Conservation (phyloP, 2,797 vertebrate species). For the Sparidentex hasta region DNA sequence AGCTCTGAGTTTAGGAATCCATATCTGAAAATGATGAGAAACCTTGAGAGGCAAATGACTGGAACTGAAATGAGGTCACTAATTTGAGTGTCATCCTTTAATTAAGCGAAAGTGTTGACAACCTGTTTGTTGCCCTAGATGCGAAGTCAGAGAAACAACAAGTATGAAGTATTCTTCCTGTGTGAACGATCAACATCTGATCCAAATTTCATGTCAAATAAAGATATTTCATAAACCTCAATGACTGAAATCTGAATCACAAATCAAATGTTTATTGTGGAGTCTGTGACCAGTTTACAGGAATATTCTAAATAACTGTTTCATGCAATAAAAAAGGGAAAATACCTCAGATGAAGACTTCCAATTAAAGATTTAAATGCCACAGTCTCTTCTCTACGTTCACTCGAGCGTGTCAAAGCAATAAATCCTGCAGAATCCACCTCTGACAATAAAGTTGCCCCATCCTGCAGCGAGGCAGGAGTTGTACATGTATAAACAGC, state of each 20-base stretch:
- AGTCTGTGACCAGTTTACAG: background rate
- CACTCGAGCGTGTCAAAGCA: background rate
- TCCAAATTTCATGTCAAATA: background rate
- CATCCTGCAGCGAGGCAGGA: conserved; percentile 7
- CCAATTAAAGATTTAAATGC: background rate
- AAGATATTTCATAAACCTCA: too few species aligned
- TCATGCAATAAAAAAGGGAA: background rate
- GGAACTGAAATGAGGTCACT: background rate
- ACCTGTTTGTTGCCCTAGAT: background rate
- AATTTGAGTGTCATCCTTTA: background rate
- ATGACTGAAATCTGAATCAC: background rate
- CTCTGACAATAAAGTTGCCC: conserved; percentile 24
- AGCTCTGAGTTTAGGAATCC: too few species aligned
- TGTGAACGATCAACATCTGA: too few species aligned
- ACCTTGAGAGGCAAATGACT: too few species aligned
- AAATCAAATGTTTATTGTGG: background rate
- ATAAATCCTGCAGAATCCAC: conserved; percentile 21
- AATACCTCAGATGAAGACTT: background rate
- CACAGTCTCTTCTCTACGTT: background rate
- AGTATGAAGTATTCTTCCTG: too few species aligned
- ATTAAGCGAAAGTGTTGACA: background rate
- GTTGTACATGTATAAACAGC: conserved; percentile 11
- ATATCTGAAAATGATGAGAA: too few species aligned
- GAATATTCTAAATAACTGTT: background rate
- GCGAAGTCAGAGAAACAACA: too few species aligned